Percentiles rank a stretch among this genome's conserved stretches.
These are phyloP conservation scores for Tromatobia lineatoria DNA, from an alignment of 2,888 invertebrate genomes.

Conservation along the genomic window DNA sequence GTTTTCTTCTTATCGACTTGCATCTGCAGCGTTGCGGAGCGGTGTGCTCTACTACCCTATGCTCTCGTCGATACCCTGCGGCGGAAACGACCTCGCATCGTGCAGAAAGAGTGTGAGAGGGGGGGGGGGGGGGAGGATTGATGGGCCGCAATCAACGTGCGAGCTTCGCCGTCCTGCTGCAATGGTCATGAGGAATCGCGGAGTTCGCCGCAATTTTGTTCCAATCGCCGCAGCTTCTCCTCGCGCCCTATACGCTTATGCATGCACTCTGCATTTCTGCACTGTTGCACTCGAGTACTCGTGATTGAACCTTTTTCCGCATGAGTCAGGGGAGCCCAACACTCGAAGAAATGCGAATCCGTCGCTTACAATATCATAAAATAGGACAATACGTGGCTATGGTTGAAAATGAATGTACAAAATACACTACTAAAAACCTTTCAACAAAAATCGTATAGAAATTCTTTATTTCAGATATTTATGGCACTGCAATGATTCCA, in stretches of 20 bases:
- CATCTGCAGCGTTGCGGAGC: slow-evolving; percentile 27
- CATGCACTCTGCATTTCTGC: slow-evolving; percentile 16
- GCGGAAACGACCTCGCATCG: slow-evolving; percentile 45
- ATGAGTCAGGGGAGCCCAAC: not conserved
- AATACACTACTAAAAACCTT: too few species aligned
- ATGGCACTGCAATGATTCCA: too few species aligned
- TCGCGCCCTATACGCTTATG: slow-evolving; percentile 20
- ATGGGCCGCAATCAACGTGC: slow-evolving; percentile 51
- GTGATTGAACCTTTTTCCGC: slow-evolving; percentile 31
- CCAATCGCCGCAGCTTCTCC: slow-evolving; percentile 20
- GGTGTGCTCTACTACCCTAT: not conserved
- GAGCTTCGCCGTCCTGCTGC: slow-evolving; percentile 24
- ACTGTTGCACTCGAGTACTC: slow-evolving; percentile 26
- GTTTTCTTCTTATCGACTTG: slow-evolving; percentile 8
- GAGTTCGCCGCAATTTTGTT: slow-evolving; percentile 44
- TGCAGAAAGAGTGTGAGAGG: slow-evolving; percentile 17
- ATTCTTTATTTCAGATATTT: too few species aligned
- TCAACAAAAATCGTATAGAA: too few species aligned
- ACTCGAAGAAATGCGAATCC: not conserved
- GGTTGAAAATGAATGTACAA: too few species aligned
- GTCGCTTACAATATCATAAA: not conserved
- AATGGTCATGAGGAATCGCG: slow-evolving; percentile 55
- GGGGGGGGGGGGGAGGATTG: slow-evolving; percentile 5
- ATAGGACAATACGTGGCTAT: not conserved
- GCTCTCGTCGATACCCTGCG: slow-evolving; percentile 54